These are phyloP conservation scores for Leptonema lineaticorne DNA, from an alignment of 1,140 invertebrate genomes.

Conservation along the genomic window DNA sequence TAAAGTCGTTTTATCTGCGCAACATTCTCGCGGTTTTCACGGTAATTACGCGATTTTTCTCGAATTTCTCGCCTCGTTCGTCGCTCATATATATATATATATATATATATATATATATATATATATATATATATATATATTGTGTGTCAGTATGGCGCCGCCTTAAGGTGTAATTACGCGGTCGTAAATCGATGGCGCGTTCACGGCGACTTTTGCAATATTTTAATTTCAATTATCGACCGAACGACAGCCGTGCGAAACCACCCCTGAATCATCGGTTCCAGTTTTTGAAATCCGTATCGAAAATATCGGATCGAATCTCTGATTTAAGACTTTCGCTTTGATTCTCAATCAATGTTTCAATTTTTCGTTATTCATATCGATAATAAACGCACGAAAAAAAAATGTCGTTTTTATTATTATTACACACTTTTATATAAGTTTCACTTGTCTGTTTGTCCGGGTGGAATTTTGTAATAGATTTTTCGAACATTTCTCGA, in stretches of 20 bases:
- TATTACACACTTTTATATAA: too few relatives aligned
- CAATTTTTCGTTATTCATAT: too few relatives aligned
- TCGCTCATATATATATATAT: neutral
- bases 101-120: too few relatives aligned
- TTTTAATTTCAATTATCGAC: conserved; percentile 41
- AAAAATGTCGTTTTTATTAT: too few relatives aligned
- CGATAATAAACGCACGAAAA: too few relatives aligned
- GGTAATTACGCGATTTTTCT: neutral
- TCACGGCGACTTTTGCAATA: conserved; percentile 12
- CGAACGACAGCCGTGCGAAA: conserved; percentile 31
- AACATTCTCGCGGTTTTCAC: too few relatives aligned
- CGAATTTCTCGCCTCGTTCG: neutral
- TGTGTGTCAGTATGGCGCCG: neutral
- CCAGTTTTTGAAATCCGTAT: neutral
- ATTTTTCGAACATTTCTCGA: too few relatives aligned
- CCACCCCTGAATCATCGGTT: neutral
- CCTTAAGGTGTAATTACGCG: conserved; percentile 35
- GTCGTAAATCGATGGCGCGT: conserved; percentile 23
- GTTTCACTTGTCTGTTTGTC: too few relatives aligned
- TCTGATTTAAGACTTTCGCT: too few relatives aligned
- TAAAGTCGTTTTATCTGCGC: too few relatives aligned
- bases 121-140: neutral
- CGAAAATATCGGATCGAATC: neutral
- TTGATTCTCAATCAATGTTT: too few relatives aligned
- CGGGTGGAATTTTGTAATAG: too few relatives aligned